Base-by-base conservation (phyloP, 2,797 vertebrate genomes). In the Ctenosaura bakeri region DNA sequence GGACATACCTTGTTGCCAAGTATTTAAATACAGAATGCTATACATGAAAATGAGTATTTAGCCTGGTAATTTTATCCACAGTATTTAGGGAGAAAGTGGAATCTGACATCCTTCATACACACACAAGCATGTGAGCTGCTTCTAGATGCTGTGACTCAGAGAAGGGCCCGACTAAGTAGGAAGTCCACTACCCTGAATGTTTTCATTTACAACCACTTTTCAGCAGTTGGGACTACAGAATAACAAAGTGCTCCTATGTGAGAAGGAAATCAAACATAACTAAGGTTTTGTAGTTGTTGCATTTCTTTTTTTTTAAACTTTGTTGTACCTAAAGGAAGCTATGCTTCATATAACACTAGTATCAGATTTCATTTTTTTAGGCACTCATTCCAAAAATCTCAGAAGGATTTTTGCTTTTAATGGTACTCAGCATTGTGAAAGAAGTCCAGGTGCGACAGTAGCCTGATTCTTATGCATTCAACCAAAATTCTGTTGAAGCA, bases 321-420 rank as follows among this genome's bases (percentile, higher is more conserved):
- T 50, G 20, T 50, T 12, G 9, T 35, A 29, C 7, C 2, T 29
- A 46, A 13, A 78, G 42, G 76, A 46, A 50, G 14, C 76, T 50
- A 50, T 78, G 42, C 24, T 78, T 78, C 3, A 50, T 26, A 24
- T 24, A 77, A 22, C 8, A 79, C 0, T 66, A 8, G 46, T 2
- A 77, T 62, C 86, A 64, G 88, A 50, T 84, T 85, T 79, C 0
- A 0, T 0, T 56, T 5, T n/a, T n/a, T 76, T 1, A 6, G 0
- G 14, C 13, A 16, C 32, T 26, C 1, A 0, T 35, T 81, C 89
- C 0, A 0, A 56, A 80, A 2, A 64, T 62, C 26, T 6, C 0
- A 0, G 52, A 81, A 1, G 14, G 90, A 90, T 87, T 91, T 83
- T 14, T 42, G 0, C 29, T 24, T 79, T 54, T 66, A 35, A 6